Evolutionary conservation across 2,888 invertebrate species (phyloP).

Genomic region (Taphrorychus bicolor): DNA sequence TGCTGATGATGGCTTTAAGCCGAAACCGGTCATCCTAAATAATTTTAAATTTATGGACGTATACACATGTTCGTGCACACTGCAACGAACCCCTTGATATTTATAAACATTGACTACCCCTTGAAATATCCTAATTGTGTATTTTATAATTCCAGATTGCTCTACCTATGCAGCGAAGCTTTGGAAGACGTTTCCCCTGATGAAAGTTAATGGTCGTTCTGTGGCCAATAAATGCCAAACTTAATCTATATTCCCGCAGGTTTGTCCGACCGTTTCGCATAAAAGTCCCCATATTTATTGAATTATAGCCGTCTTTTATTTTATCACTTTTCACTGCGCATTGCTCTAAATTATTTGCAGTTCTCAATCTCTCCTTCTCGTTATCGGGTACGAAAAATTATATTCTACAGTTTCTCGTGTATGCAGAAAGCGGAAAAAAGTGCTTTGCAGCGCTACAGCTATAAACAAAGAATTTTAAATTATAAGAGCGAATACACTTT

Average conservation of each 20-base stretch:
- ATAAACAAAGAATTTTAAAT: conserved; percentile 7
- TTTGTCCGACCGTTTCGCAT: not conserved
- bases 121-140: no score
- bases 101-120: no score
- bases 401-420: not conserved
- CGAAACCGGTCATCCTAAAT: no score
- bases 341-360: not conserved
- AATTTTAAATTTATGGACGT: no score
- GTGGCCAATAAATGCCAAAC: conserved; percentile 1
- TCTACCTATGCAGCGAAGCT: no score
- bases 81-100: no score
- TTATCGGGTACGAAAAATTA: not conserved
- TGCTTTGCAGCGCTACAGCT: not conserved
- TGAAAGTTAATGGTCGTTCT: conserved; percentile 4
- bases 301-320: conserved; percentile 2
- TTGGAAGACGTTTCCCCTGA: no score
- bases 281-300: conserved; percentile 4
- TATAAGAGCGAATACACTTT: conserved; percentile 7
- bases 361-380: not conserved
- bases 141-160: no score
- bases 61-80: no score
- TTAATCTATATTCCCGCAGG: not conserved
- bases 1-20: no score
- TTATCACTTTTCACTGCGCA: not conserved
- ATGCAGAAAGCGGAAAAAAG: not conserved